Base-by-base conservation (phyloP, 2,797 vertebrate genomes). In the Loris lydekkerianus region DNA sequence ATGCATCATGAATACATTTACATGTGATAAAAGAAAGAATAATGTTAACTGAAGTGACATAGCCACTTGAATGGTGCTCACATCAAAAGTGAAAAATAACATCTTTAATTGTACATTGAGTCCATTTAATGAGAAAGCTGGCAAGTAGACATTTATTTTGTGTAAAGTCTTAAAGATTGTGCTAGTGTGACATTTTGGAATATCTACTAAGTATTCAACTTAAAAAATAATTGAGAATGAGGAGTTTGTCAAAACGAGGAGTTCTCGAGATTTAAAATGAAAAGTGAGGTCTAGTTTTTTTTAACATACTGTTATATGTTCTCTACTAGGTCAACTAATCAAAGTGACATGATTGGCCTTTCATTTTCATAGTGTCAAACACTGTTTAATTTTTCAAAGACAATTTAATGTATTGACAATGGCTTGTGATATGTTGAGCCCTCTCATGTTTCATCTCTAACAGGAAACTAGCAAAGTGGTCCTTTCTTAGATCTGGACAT, bases 1-100 rank as follows among this genome's bases (percentile, higher is more conserved):
- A 76, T 72, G 7, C 49, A 95, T 58, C 21, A 67, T 91, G 81
- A 97, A 97, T 95, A 90, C 15, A 94, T 94, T 96, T 95, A 94
- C 46, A 88, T 96, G 10, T 46, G 90, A 91, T 96, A 72, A 91
- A 91, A 49, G 46, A 91, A 65, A 82, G 25, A 92, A 87, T 65
- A 86, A 70, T 87, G 10, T 88, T 92, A 97, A 93, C 56, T 87
- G 21, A 58, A 90, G 6, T 88, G n/a, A 90, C 58, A 14, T 88
- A 76, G 27, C 56, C 56, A 34, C 46, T 75, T 89, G 61, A 95
- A 93, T 81, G 92, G 46, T 85, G 56, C 88, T 94, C 61, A 65
- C 53, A 92, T 92, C 31, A 73, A 94, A 96, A 83, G 46, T 91
- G 65, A 95, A 96, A 97, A 86, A 91, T 84, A 89, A 23, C 10